phyloP scores from a whole-genome alignment of 2,113 vertebrate genomes.

The Phaethornis superciliosus region DNA sequence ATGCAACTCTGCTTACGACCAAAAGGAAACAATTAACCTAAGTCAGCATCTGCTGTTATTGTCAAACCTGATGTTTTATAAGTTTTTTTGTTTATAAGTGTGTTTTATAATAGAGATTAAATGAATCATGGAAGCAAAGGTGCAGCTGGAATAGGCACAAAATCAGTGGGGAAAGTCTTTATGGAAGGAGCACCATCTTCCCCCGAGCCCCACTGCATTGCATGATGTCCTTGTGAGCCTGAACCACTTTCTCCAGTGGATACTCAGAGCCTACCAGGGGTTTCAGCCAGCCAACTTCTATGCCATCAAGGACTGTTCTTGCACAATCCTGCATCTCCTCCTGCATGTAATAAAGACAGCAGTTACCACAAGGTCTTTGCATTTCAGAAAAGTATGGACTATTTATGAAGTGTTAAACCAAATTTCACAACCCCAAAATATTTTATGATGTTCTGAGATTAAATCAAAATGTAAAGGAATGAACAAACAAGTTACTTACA shows the following conservation, averaged over 20 bases:
- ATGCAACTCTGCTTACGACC: not conserved
- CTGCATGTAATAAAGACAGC: constrained; percentile 48
- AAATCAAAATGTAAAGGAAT: not conserved
- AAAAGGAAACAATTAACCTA: not conserved
- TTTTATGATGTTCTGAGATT: not conserved
- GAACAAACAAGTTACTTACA: not conserved
- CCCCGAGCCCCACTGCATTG: constrained; percentile 74
- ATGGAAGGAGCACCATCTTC: constrained; percentile 81
- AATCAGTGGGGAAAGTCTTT: not conserved
- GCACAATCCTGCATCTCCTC: constrained; percentile 75
- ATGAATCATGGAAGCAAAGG: not conserved
- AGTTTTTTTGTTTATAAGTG: too few species aligned
- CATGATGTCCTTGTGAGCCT: constrained; percentile 84
- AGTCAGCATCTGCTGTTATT: not conserved
- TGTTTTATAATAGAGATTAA: not conserved
- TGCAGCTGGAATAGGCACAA: not conserved
- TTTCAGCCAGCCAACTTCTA: constrained; percentile 82
- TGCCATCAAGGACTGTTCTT: constrained; percentile 73
- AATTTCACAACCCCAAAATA: not conserved
- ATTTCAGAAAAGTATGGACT: not conserved
- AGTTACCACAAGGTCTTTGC: not conserved
- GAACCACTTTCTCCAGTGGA: constrained; percentile 70
- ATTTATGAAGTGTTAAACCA: not conserved
- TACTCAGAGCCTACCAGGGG: constrained; percentile 79
- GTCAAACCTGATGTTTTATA: not conserved